Conservation (phyloP, 2,113 vertebrate genomes). For the Ameiurus melas region DNA sequence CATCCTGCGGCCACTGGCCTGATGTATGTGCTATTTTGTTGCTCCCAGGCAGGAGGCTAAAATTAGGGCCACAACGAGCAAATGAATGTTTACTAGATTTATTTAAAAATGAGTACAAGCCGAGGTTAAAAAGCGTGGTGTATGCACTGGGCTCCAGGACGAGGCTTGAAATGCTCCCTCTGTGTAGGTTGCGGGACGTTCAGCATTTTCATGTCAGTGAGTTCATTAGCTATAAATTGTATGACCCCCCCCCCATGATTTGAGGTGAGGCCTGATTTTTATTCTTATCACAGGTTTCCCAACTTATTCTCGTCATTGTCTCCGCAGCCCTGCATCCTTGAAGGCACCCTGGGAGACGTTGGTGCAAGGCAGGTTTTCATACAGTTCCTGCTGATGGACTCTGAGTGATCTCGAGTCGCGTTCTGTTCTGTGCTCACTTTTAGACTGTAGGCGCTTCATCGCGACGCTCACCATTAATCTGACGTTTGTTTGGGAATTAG, state of each 20-base stretch:
- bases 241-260: no score
- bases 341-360: not conserved
- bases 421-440: constrained; percentile 10
- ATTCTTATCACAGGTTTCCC: not conserved
- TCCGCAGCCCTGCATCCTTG: not conserved
- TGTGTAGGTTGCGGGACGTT: constrained; percentile 19
- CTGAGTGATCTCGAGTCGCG: constrained; percentile 4
- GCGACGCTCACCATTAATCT: not conserved
- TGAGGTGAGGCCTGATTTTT: not conserved
- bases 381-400: not conserved
- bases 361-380: not conserved
- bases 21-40: constrained; percentile 56
- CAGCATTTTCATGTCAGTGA: not conserved
- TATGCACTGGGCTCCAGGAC: constrained; percentile 38
- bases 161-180: constrained; percentile 50
- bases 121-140: constrained; percentile 47
- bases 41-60: constrained; percentile 52
- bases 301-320: not conserved
- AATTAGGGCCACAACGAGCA: constrained; percentile 58
- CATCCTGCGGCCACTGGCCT: constrained; percentile 54
- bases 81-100: constrained; percentile 65
- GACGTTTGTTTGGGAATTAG: constrained; percentile 32
- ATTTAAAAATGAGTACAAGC: constrained; percentile 56
- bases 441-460: constrained; percentile 2
- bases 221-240: constrained; percentile 1